Evolutionary conservation across 1,140 invertebrate species (phyloP).

Genomic region (Rhyzopertha dominica): DNA sequence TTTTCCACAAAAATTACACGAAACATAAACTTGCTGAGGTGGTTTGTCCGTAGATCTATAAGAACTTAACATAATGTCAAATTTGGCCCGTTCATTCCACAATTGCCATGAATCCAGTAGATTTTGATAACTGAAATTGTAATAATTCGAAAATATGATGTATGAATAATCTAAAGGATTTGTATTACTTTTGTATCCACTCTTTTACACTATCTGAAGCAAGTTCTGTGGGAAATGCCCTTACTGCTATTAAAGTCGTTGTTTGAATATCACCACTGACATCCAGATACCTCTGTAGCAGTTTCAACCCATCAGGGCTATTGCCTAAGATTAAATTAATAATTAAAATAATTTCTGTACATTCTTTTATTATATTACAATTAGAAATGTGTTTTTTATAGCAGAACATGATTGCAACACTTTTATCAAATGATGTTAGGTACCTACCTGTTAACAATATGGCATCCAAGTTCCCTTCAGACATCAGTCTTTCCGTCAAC

Average conservation of each 20-base stretch:
- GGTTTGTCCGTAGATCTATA: constrained; percentile 58
- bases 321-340: constrained; percentile 51
- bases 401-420: no score
- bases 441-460: constrained; percentile 74
- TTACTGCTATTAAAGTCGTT: constrained; percentile 73
- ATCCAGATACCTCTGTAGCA: constrained; percentile 87
- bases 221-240: constrained; percentile 63
- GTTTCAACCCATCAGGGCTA: constrained; percentile 64
- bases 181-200: constrained; percentile 32
- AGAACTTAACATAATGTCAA: constrained; percentile 66
- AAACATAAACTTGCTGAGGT: constrained; percentile 76
- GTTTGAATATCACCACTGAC: constrained; percentile 89
- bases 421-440: no score
- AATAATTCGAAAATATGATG: no score
- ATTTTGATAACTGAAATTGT: constrained; percentile 59
- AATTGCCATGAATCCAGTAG: constrained; percentile 75
- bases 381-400: no score
- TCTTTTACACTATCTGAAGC: constrained; percentile 26
- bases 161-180: no score
- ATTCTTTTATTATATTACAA: no score
- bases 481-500: constrained; percentile 64
- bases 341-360: constrained; percentile 15
- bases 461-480: constrained; percentile 77
- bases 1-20: constrained; percentile 94
- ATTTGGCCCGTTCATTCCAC: constrained; percentile 70